These are phyloP conservation scores for Echiichthys vipera DNA, from an alignment of 2,797 vertebrate genomes.

Conservation along the genomic window DNA sequence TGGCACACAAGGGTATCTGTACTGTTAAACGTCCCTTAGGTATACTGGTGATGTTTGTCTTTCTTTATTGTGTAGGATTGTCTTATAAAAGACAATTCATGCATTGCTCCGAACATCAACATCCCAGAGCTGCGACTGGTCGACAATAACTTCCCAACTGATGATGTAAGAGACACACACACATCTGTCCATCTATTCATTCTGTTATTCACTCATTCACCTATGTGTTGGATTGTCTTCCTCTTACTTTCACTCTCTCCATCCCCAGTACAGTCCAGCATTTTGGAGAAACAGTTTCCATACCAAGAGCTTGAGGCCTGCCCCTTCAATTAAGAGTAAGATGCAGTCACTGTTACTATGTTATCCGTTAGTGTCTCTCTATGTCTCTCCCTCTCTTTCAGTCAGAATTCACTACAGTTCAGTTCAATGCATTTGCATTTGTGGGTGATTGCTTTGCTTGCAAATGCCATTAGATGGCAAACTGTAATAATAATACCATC, in stretches of 20 bases:
- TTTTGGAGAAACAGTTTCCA: constrained; percentile 83
- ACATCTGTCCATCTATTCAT: not conserved
- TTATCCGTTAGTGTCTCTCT: not conserved
- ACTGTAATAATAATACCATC: not conserved
- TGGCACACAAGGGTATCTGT: too few species aligned
- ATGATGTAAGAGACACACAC: constrained; percentile 72
- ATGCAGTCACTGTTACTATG: not conserved
- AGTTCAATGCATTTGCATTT: not conserved
- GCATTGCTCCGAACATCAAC: constrained; percentile 52
- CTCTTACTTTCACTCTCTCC: not conserved
- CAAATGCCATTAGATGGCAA: not conserved
- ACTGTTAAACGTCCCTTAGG: too few species aligned
- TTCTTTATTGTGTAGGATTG: constrained; percentile 64
- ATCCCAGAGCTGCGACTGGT: constrained; percentile 77
- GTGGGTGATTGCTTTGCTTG: not conserved
- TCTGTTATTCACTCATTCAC: not conserved
- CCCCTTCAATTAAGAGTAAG: constrained; percentile 86
- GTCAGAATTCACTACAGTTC: not conserved
- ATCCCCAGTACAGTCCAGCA: constrained; percentile 79
- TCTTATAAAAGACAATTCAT: constrained; percentile 73
- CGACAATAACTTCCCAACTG: constrained; percentile 78
- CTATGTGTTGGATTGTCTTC: not conserved
- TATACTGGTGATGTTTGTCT: not conserved
- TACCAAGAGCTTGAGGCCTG: constrained; percentile 84
- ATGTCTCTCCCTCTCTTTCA: not conserved